Conservation (phyloP, 2,113 vertebrate species). For the Leptobrachium leishanense region DNA sequence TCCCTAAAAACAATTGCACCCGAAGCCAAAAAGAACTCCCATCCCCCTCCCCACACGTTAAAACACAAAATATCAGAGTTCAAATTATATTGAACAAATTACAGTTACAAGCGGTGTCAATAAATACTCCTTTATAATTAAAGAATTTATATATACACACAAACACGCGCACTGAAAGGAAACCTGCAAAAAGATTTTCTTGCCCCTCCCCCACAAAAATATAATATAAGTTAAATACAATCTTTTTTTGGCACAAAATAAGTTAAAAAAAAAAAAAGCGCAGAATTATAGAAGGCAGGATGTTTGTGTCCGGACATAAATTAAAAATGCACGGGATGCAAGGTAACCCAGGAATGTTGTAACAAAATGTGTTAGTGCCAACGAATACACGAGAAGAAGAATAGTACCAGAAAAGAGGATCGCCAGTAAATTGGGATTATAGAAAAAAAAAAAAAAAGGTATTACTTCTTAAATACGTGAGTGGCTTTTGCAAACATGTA, state of each 20-base stretch:
- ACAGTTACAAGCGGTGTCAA: slow-evolving; percentile 80
- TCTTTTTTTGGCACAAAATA: slow-evolving; percentile 59
- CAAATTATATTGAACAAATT: slow-evolving; percentile 77
- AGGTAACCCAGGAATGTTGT: slow-evolving; percentile 73
- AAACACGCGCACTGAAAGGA: slow-evolving; percentile 62
- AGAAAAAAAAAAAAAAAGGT: not conserved
- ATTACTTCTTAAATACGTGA: not conserved
- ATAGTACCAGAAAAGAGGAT: slow-evolving; percentile 53
- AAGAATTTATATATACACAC: slow-evolving; percentile 58
- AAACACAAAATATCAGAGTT: slow-evolving; percentile 56
- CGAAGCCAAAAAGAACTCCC: slow-evolving; percentile 67
- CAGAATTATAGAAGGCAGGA: slow-evolving; percentile 69
- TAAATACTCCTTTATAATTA: slow-evolving; percentile 80
- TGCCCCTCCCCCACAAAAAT: slow-evolving; percentile 52
- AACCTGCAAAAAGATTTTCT: slow-evolving; percentile 62
- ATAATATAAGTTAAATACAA: slow-evolving; percentile 52
- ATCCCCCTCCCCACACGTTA: too few relatives aligned
- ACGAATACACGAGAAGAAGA: slow-evolving; percentile 52
- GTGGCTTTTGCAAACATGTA: not conserved
- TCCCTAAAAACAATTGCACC: slow-evolving; percentile 76
- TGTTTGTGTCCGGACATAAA: slow-evolving; percentile 63
- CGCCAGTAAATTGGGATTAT: slow-evolving; percentile 6
- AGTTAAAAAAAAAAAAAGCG: slow-evolving; percentile 67
- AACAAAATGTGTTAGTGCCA: slow-evolving; percentile 61
- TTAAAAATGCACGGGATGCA: slow-evolving; percentile 67